These are phyloP conservation scores for Tenodera sinensis DNA, from an alignment of 2,888 invertebrate species.

Conservation along the genomic window DNA sequence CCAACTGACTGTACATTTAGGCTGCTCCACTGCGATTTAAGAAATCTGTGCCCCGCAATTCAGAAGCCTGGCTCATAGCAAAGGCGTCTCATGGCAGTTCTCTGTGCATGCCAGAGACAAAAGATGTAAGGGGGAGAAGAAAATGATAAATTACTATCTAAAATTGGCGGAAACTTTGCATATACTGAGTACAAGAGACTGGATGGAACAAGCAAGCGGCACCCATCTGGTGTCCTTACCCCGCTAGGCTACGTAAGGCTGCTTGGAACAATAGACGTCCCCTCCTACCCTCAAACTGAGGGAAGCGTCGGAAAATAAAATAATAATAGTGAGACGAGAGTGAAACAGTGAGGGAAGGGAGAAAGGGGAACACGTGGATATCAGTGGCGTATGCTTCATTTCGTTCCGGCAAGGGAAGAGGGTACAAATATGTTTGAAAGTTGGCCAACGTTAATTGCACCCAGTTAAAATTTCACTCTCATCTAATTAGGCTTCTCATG, in stretches of 20 bases:
- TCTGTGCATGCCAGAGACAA: not conserved
- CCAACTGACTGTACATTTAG: not conserved
- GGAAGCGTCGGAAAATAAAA: not conserved
- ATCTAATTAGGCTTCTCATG: not conserved
- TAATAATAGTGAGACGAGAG: not conserved
- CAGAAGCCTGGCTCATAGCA: not conserved
- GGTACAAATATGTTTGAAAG: not conserved
- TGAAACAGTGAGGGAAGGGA: not conserved
- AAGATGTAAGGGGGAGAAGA: not conserved
- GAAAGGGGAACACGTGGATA: not conserved
- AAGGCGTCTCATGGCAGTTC: not conserved
- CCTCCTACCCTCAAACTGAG: not conserved
- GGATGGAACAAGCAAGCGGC: not conserved
- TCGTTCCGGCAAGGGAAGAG: not conserved
- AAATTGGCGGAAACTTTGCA: conserved; percentile 20
- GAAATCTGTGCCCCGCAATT: not conserved
- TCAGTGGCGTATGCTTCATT: not conserved
- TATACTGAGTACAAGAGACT: conserved; percentile 15
- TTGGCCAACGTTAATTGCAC: not conserved
- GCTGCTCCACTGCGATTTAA: not conserved
- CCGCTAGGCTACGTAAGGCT: not conserved
- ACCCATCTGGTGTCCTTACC: not conserved
- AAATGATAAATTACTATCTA: conserved; percentile 24
- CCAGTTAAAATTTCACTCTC: not conserved
- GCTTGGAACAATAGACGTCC: not conserved